Conservation (phyloP, 1,140 invertebrate genomes). For the Bombus balteatus region DNA sequence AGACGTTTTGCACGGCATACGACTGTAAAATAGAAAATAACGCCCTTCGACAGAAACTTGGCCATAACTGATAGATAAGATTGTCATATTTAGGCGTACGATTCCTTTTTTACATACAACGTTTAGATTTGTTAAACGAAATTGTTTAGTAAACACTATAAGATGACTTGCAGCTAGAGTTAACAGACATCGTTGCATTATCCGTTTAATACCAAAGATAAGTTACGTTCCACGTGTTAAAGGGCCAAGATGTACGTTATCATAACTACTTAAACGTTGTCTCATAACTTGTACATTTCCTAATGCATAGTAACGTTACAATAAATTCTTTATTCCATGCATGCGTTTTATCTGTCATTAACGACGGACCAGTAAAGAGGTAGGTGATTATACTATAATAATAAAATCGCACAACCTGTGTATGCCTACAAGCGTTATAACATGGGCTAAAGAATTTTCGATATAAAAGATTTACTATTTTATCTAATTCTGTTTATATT, state of each 20-base stretch:
- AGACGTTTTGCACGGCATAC: slow-evolving; percentile 35
- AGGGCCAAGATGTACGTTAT: slow-evolving; percentile 51
- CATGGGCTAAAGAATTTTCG: neutral
- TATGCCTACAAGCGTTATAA: neutral
- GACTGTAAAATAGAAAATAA: neutral
- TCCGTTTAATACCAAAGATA: slow-evolving; percentile 68
- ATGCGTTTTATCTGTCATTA: slow-evolving; percentile 33
- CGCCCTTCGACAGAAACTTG: slow-evolving; percentile 16
- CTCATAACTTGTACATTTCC: slow-evolving; percentile 64
- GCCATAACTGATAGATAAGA: slow-evolving; percentile 28
- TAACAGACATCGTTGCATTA: slow-evolving; percentile 28
- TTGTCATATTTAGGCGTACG: slow-evolving; percentile 5
- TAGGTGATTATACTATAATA: neutral
- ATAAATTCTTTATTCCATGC: slow-evolving; percentile 69
- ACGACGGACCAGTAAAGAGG: neutral
- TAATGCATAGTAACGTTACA: slow-evolving; percentile 60
- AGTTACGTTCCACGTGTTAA: slow-evolving; percentile 45
- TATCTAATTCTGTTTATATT: neutral
- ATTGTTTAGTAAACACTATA: slow-evolving; percentile 6
- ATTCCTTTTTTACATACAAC: neutral
- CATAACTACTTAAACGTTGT: slow-evolving; percentile 55
- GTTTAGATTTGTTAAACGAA: neutral
- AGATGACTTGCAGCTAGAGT: slow-evolving; percentile 5
- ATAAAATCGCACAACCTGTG: no score
- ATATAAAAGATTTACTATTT: neutral